Evolutionary conservation across 1,140 invertebrate genomes (phyloP).

Genomic region (Argopecten irradians): DNA sequence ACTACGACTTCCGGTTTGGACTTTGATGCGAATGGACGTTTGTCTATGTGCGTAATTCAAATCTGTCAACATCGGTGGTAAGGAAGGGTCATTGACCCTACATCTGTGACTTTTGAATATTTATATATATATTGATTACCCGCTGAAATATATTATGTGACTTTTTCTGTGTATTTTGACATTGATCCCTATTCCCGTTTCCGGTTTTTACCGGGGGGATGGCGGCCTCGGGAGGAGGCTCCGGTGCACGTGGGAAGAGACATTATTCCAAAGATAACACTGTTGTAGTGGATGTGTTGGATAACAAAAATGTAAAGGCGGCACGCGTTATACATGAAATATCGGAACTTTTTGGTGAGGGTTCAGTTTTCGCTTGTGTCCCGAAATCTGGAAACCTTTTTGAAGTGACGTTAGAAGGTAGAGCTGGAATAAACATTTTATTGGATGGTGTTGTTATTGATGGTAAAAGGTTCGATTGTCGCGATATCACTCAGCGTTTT

Average conservation of each 20-base stretch:
- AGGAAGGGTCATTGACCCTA: not conserved
- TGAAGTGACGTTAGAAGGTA: conserved; percentile 9
- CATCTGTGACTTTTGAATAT: not conserved
- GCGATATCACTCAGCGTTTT: not conserved
- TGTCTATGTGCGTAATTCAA: too few relatives aligned
- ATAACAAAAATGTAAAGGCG: not conserved
- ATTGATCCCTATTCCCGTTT: not conserved
- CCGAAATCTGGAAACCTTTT: not conserved
- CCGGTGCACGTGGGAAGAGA: not conserved
- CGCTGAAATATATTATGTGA: not conserved
- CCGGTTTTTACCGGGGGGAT: not conserved
- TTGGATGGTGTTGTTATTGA: not conserved
- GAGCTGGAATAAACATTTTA: not conserved
- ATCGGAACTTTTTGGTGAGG: not conserved
- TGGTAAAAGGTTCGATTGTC: not conserved
- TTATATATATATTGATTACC: not conserved
- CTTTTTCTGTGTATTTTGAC: not conserved
- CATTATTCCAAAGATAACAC: not conserved
- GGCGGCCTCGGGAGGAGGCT: not conserved
- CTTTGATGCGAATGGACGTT: too few relatives aligned
- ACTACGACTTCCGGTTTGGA: too few relatives aligned
- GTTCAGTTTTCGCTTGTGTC: not conserved
- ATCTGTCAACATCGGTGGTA: not conserved
- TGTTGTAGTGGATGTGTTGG: not conserved
- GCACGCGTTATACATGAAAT: not conserved